Evolutionary conservation across 2,888 invertebrate genomes (phyloP), one percentile per base, ranked within the genome.

Genomic region (Leptopilina syphax): DNA sequence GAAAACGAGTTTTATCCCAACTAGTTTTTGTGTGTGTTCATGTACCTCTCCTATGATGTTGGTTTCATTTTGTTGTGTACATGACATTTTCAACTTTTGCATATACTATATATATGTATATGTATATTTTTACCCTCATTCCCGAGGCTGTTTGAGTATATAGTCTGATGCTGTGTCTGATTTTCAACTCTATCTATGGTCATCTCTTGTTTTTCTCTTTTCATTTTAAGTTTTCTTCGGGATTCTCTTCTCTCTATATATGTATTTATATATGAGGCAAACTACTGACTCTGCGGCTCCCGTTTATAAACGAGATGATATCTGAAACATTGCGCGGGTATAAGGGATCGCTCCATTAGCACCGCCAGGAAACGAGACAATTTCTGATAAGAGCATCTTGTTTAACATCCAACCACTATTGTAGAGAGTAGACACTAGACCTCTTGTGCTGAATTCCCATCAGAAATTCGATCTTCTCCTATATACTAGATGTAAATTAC

Each of bases 341-440:
- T 81, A 83, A 84, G 82, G 83, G 83, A 85, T 83, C 84, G 80
- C 79, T 83, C 83, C 84, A 85, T 87, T 85, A 86, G 84, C 83
- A 82, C 79, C 79, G 83, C 80, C 82, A 85, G 86, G 86, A 85
- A 87, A 86, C 85, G 83, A 84, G 85, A 86, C 85, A 81, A 84
- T 85, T 84, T 80, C 86, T 84, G 86, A 87, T 87, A 87, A 85
- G 83, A 81, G 83, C 81, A 82, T 84, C 85, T 84, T 83, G 80
- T 83, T 81, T 77, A 81, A 83, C 81, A 79, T 82, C 78, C 81
- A 82, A 67, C 65, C 70, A 24, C 65, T 81, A 68, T 65, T 65
- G 76, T 79, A 7, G 78, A 77, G 41, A 77, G 4, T 13, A 13
- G 27, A 73, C 34, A 73, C 34, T 73, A 73, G 50, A 50, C 50